These are phyloP conservation scores for Drosophila anomalata DNA, from an alignment of 2,888 invertebrate species.

Conservation along the genomic window DNA sequence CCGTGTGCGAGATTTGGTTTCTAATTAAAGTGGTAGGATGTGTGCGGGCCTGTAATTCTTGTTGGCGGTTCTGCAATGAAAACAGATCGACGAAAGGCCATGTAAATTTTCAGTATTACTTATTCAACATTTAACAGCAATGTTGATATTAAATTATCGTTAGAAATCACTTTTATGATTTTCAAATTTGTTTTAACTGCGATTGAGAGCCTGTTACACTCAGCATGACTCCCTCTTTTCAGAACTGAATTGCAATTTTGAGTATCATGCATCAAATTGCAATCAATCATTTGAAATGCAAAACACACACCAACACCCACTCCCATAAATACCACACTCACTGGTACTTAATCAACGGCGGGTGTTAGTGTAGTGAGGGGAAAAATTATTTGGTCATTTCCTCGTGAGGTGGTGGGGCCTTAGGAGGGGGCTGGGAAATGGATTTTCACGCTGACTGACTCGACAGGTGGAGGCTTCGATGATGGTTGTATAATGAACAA, in stretches of 20 bases:
- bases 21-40: constrained; percentile 26
- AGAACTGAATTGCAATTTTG: constrained; percentile 50
- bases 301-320: constrained; percentile 23
- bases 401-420: neutral
- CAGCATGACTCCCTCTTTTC: neutral
- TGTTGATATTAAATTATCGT: neutral
- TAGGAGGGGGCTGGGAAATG: constrained; percentile 10
- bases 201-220: constrained; percentile 11
- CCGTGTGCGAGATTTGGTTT: constrained; percentile 8
- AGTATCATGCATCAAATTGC: constrained; percentile 57
- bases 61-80: neutral
- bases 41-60: neutral
- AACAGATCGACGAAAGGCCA: neutral
- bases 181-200: constrained; percentile 9
- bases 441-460: constrained; percentile 11
- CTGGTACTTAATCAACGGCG: constrained; percentile 28
- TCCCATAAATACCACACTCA: constrained; percentile 1
- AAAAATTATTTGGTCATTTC: constrained; percentile 32
- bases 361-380: constrained; percentile 9
- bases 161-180: neutral
- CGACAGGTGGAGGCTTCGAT: constrained; percentile 8
- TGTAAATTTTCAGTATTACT: neutral
- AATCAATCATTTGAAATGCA: constrained; percentile 70
- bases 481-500: constrained; percentile 21
- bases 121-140: no score